Percentiles rank a stretch among this genome's conserved stretches.
These are phyloP conservation scores for Drosophila azteca DNA, from an alignment of 1,140 invertebrate species.

Conservation along the genomic window DNA sequence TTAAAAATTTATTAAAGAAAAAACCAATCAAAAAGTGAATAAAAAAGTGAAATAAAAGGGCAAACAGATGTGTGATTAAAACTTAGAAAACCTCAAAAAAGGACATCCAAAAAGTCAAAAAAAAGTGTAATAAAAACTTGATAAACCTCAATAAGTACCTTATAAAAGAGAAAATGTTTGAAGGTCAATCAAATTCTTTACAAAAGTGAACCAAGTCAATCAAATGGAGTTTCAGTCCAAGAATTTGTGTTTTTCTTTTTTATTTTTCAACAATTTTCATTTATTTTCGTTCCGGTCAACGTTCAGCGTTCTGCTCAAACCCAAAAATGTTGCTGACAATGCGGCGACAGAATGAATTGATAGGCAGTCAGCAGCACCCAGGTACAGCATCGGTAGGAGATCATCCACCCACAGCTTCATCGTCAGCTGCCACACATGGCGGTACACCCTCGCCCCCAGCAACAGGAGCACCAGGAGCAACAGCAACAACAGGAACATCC, in stretches of 20 bases:
- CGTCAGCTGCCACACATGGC: conserved; percentile 31
- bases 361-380: conserved; percentile 67
- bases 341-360: conserved; percentile 83
- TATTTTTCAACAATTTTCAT: conserved; percentile 16
- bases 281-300: conserved; percentile 26
- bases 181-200: conserved; percentile 4
- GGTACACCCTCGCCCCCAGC: conserved; percentile 43
- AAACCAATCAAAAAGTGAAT: too few relatives aligned
- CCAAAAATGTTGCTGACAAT: conserved; percentile 84
- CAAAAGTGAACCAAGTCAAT: conserved; percentile 3
- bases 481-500: conserved; percentile 1
- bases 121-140: background rate
- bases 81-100: too few relatives aligned
- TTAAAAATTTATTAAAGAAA: too few relatives aligned
- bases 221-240: conserved; percentile 69
- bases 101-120: too few relatives aligned
- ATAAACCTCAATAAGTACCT: background rate
- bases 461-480: conserved; percentile 8
- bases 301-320: conserved; percentile 20
- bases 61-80: too few relatives aligned
- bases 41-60: too few relatives aligned
- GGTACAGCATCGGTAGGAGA: too few relatives aligned
- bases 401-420: conserved; percentile 4
- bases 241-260: conserved; percentile 60
- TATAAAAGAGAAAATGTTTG: background rate